A percentile compares a stretch with the other conserved stretches of the same genome.
phyloP scores from a whole-genome alignment of 2,888 invertebrate species.

The Coelinius sp. region DNA sequence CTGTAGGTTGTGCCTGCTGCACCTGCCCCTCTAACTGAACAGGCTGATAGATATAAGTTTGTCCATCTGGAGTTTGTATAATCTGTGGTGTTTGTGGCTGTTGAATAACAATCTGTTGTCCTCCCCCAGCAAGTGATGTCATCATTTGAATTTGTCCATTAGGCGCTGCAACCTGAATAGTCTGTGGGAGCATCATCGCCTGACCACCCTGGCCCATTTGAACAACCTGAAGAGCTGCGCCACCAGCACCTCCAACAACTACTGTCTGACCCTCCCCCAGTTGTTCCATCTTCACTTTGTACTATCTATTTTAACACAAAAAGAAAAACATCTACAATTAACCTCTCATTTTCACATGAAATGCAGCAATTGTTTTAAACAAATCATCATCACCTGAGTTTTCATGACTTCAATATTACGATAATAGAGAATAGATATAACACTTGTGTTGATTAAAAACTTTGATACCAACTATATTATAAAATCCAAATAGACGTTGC shows the following conservation, averaged over 20 bases:
- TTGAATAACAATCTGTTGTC: constrained; percentile 76
- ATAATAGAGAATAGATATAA: neutral
- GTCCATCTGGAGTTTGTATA: constrained; percentile 93
- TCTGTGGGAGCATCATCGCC: constrained; percentile 74
- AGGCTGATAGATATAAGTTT: constrained; percentile 92
- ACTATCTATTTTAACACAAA: neutral
- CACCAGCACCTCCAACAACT: constrained; percentile 66
- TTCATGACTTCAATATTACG: neutral
- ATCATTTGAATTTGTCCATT: constrained; percentile 82
- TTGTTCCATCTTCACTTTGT: constrained; percentile 61
- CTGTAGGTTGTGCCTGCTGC: constrained; percentile 76
- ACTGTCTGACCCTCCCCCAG: constrained; percentile 67
- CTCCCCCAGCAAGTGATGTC: constrained; percentile 74
- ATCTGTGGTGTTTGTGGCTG: constrained; percentile 83
- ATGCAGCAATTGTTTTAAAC: neutral
- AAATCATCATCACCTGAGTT: constrained; percentile 5
- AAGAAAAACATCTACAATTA: neutral
- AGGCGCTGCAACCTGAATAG: constrained; percentile 76
- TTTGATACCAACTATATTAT: neutral
- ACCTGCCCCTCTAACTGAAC: constrained; percentile 75
- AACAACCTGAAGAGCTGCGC: constrained; percentile 65
- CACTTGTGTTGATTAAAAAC: neutral
- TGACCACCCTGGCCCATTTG: constrained; percentile 75
- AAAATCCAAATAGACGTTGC: neutral
- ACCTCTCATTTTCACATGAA: neutral